Evolutionary conservation across 2,113 vertebrate genomes (phyloP).

Genomic region (Garra rufa): DNA sequence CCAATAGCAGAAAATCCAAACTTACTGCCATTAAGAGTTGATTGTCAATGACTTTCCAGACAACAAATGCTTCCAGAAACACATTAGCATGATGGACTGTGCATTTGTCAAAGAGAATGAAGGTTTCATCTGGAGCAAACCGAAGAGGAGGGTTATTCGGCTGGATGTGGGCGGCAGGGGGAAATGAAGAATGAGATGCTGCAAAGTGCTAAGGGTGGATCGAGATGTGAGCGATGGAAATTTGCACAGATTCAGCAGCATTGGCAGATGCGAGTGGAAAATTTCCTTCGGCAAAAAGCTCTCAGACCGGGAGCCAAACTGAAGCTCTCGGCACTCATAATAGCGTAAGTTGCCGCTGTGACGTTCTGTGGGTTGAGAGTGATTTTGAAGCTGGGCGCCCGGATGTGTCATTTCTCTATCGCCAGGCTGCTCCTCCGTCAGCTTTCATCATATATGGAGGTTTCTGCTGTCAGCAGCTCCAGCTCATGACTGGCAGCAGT

Average conservation of each 20-base stretch:
- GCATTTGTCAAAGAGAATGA: constrained; percentile 23
- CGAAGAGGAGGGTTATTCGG: constrained; percentile 8
- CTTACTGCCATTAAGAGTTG: constrained; percentile 50
- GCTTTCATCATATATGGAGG: constrained; percentile 63
- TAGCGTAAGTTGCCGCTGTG: neutral
- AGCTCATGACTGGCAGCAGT: constrained; percentile 15
- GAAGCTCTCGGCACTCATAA: neutral
- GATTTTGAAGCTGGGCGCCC: neutral
- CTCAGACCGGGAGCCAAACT: neutral
- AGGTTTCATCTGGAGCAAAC: neutral
- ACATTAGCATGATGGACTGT: constrained; percentile 22
- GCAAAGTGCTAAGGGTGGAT: neutral
- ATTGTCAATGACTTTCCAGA: constrained; percentile 39
- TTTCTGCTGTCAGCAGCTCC: constrained; percentile 41
- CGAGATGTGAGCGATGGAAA: neutral
- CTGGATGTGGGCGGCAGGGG: neutral
- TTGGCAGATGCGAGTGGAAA: neutral
- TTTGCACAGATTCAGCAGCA: neutral
- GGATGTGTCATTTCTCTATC: constrained; percentile 55
- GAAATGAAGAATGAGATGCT: neutral
- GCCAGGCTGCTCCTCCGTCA: constrained; percentile 61
- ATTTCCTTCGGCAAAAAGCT: constrained; percentile 11
- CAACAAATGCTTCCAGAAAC: constrained; percentile 29
- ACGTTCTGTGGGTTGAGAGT: neutral
- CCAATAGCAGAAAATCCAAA: neutral